These are phyloP conservation scores for Anagrus nilaparvatae DNA, from an alignment of 1,140 invertebrate genomes.

Conservation along the genomic window DNA sequence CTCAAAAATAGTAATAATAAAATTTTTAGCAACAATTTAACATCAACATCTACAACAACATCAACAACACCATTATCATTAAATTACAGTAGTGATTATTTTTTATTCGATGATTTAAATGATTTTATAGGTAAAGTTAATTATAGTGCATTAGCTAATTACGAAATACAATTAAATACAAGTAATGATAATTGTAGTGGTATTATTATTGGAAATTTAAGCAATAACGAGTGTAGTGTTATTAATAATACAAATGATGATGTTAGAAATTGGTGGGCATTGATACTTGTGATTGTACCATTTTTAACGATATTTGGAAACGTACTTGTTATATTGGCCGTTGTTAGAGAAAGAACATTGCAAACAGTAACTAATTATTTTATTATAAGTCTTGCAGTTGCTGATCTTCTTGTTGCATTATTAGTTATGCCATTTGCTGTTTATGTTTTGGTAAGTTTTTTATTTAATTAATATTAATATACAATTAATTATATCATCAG, in stretches of 20 bases:
- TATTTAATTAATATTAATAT: no score
- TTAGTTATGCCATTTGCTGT: conserved; percentile 98
- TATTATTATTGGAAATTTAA: conserved; percentile 34
- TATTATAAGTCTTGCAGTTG: conserved; percentile 94
- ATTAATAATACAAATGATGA: conserved; percentile 29
- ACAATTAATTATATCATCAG: no score
- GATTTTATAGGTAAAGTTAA: conserved; percentile 37
- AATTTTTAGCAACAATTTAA: no score
- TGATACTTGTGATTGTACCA: conserved; percentile 80
- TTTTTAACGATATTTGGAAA: conserved; percentile 93
- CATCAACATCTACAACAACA: no score
- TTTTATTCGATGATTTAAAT: conserved; percentile 37
- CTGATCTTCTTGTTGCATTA: conserved; percentile 90
- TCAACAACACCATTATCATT: no score
- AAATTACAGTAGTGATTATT: no score
- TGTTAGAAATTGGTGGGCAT: conserved; percentile 70
- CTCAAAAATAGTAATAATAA: no score
- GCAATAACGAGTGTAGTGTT: conserved; percentile 36
- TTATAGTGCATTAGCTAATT: conserved; percentile 32
- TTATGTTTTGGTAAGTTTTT: conserved; percentile 58
- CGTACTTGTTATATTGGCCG: conserved; percentile 89
- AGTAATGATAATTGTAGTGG: conserved; percentile 27
- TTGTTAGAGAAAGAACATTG: conserved; percentile 77
- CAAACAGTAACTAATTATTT: conserved; percentile 98
- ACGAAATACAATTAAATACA: conserved; percentile 17